These are phyloP conservation scores for Sula dactylatra DNA, from an alignment of 2,113 vertebrate species.

Conservation along the genomic window DNA sequence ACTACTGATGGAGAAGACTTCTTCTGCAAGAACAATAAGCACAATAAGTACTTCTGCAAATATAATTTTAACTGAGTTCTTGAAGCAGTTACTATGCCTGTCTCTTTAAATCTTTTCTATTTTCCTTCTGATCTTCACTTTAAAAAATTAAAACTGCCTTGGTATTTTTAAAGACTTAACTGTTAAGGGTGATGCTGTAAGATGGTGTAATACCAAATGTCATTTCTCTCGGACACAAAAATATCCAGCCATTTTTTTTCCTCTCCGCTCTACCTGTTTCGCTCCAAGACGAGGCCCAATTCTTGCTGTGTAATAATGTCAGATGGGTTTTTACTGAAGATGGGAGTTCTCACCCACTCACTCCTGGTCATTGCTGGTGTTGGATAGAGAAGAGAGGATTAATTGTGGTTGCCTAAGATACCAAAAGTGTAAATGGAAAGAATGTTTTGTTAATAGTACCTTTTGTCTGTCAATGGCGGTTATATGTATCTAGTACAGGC, in stretches of 20 bases:
- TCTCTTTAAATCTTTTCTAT: neutral
- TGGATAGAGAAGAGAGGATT: neutral
- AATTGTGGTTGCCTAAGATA: neutral
- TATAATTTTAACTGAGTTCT: neutral
- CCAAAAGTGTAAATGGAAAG: neutral
- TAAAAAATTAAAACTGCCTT: neutral
- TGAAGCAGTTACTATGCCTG: neutral
- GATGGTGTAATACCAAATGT: accelerated
- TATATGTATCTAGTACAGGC: neutral
- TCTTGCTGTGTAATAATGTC: neutral
- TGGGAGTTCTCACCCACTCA: neutral
- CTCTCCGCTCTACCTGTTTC: neutral
- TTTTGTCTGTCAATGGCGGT: neutral
- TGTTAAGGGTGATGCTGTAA: neutral
- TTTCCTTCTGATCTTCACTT: neutral
- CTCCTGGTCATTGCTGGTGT: neutral
- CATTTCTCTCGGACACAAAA: neutral
- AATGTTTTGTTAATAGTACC: neutral
- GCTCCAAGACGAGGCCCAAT: accelerated
- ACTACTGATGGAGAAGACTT: neutral
- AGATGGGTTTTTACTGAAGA: neutral
- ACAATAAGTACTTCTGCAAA: neutral
- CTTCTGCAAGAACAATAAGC: neutral
- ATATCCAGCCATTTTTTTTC: neutral
- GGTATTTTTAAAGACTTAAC: neutral